These are phyloP conservation scores for Ctenomys sociabilis DNA, from an alignment of 2,113 vertebrate genomes.

Conservation along the genomic window DNA sequence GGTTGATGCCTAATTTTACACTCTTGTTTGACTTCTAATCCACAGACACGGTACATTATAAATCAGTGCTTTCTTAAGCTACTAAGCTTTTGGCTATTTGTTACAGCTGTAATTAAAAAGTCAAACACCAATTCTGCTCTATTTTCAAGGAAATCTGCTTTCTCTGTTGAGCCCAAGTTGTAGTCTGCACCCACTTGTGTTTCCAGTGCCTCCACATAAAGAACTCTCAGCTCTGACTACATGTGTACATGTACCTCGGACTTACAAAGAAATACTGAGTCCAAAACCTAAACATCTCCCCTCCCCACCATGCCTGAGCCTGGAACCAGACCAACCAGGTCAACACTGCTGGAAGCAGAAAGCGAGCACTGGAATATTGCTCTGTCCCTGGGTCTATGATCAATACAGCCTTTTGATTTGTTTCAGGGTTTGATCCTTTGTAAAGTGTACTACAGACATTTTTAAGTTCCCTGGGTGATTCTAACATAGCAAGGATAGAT, in stretches of 20 bases:
- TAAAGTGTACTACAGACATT: background rate
- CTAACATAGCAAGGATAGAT: background rate
- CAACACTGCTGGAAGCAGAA: background rate
- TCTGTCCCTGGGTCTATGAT: background rate
- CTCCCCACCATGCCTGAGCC: background rate
- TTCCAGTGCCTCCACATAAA: background rate
- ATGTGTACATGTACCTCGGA: background rate
- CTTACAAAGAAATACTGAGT: background rate
- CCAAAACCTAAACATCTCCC: background rate
- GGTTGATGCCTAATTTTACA: background rate
- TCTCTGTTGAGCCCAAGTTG: background rate
- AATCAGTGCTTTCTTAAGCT: background rate
- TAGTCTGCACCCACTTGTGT: background rate
- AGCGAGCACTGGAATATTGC: background rate
- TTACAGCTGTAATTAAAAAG: background rate
- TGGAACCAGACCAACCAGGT: background rate
- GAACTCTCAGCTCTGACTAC: background rate
- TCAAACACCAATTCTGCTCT: background rate
- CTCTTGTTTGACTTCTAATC: background rate
- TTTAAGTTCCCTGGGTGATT: background rate
- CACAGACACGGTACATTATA: background rate
- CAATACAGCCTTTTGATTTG: background rate
- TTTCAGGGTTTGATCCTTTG: background rate
- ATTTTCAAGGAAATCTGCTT: background rate
- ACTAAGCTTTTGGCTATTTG: background rate